Base-by-base conservation (phyloP, 2,113 vertebrate genomes). In the Malurus cyaneus region DNA sequence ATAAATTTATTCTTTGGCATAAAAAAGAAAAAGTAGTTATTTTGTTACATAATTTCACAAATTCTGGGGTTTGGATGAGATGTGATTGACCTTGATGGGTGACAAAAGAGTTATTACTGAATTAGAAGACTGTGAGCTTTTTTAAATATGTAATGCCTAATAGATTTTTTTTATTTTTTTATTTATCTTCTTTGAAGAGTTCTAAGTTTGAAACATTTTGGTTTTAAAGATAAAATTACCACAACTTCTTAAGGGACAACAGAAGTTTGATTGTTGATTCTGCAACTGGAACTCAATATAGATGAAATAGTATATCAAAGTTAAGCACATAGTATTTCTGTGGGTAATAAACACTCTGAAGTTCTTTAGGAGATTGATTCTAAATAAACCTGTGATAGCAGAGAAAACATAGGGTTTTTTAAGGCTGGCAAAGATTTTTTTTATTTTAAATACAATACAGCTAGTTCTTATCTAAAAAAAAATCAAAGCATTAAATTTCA, bases 151-250 rank as follows among this genome's bases (percentile, higher is more conserved):
- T 24, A 72, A 36, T 41, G 1, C 2, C 26, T 59, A 49, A 9
- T 7, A 34, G 3, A 9, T 2, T 49, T 41, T 52, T 54, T 49
- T 49, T 41, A 47, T 54, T 49, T 42, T 32, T 11, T 4, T 12
- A 29, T 21, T 49, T 64, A 5, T 12, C 6, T n/a, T n/a, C n/a
- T 92, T 81, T 52, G 23, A 39, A 23, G 59, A 29, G 19, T 28
- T 81, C 60, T 74, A 4, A 57, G n/a, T 32, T 25, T 46, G 56
- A 69, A 78, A 61, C 52, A 50, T 89, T 62, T 70, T 80, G 67
- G 52, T 94, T 67, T 72, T 84, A 91, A 80, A 86, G 66, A 91
- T 39, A 94, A 56, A 86, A 92, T 66, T 13, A 36, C 80, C 28
- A 18, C 83, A 64, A 20, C 69, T 95, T 93, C 41, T 59, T 85